phyloP scores from a whole-genome alignment of 2,797 vertebrate species.

The Remorina albescens region DNA sequence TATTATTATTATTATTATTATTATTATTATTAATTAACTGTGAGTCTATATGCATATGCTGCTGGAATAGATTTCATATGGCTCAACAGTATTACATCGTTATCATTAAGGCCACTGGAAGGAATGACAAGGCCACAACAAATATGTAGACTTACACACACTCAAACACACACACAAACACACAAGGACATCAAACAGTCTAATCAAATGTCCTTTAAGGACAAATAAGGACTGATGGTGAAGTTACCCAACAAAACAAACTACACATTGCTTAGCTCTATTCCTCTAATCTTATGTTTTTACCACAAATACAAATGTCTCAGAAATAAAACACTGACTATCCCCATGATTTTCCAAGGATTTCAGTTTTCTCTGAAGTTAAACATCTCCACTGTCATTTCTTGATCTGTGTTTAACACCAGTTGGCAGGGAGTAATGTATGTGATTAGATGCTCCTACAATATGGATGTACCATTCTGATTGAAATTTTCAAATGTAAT shows the following conservation, averaged over 20 bases:
- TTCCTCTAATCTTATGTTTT: neutral
- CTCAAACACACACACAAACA: neutral
- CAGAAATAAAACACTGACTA: neutral
- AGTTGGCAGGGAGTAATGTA: neutral
- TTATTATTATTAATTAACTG: no score
- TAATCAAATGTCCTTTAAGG: constrained; percentile 9
- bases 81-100: constrained; percentile 10
- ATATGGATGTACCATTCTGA: constrained; percentile 6
- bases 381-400: neutral
- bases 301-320: constrained; percentile 1
- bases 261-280: neutral
- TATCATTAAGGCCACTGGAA: constrained; percentile 61
- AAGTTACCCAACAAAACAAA: constrained; percentile 14
- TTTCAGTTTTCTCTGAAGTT: neutral
- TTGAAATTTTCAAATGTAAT: neutral
- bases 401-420: neutral
- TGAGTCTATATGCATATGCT: constrained; percentile 8
- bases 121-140: constrained; percentile 42
- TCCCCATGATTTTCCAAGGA: neutral
- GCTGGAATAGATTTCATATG: neutral
- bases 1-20: no score
- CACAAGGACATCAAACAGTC: neutral
- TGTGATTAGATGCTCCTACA: neutral
- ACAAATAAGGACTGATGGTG: neutral
- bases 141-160: constrained; percentile 6